phyloP scores from a whole-genome alignment of 2,888 invertebrate genomes.

The Glaucopsyche alexis region DNA sequence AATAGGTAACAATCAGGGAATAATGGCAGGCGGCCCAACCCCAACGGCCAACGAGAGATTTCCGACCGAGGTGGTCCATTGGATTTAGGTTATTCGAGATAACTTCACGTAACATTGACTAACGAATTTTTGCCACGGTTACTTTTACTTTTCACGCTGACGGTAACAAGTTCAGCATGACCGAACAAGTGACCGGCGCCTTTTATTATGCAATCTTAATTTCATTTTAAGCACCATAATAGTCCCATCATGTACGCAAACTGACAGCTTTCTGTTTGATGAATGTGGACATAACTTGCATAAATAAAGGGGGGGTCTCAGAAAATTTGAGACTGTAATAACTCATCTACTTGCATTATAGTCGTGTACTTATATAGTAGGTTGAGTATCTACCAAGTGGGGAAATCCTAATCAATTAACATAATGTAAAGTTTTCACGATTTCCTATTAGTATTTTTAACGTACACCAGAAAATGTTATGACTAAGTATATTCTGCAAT shows the following conservation, averaged over 20 bases:
- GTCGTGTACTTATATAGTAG: too few species aligned
- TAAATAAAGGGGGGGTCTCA: not conserved
- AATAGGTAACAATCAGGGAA: not conserved
- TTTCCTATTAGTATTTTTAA: too few species aligned
- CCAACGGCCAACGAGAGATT: too few species aligned
- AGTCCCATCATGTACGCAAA: not conserved
- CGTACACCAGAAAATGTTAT: not conserved
- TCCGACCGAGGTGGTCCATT: too few species aligned
- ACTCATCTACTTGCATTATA: not conserved
- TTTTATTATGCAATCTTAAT: constrained; percentile 4
- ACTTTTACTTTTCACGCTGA: constrained; percentile 20
- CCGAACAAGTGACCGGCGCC: constrained; percentile 3
- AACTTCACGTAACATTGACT: constrained; percentile 4
- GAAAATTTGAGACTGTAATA: not conserved
- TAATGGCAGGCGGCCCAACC: too few species aligned
- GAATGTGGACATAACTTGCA: not conserved
- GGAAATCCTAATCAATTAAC: too few species aligned
- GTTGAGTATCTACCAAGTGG: too few species aligned
- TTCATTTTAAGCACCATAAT: constrained; percentile 21
- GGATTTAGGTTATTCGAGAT: not conserved
- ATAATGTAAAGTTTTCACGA: not conserved
- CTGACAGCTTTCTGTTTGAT: constrained; percentile 5
- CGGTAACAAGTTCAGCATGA: constrained; percentile 13
- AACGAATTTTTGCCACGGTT: not conserved
- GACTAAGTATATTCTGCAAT: not conserved